Percentiles rank a stretch among this genome's conserved stretches.
phyloP scores from a whole-genome alignment of 2,888 invertebrate genomes.

The Apeira syringaria region DNA sequence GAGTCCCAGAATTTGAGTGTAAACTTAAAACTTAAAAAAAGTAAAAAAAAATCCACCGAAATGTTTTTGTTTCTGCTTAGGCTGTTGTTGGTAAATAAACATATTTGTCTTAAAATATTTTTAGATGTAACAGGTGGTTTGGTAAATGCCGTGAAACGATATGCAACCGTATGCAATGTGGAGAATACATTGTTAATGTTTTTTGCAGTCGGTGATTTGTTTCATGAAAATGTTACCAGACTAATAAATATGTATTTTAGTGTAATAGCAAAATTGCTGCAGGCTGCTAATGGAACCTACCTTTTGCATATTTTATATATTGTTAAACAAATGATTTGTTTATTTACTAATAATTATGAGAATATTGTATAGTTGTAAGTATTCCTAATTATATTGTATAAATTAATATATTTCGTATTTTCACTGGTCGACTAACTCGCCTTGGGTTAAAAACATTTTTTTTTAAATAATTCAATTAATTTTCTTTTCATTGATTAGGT shows the following conservation, averaged over 20 bases:
- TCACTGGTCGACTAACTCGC: constrained; percentile 21
- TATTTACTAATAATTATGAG: constrained; percentile 31
- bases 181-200: neutral
- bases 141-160: no score
- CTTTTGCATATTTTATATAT: neutral
- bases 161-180: no score
- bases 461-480: no score
- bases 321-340: constrained; percentile 24
- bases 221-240: neutral
- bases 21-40: constrained; percentile 21
- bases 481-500: constrained; percentile 19
- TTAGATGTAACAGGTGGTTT: no score
- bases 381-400: constrained; percentile 20
- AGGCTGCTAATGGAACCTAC: no score
- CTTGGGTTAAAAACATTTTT: constrained; percentile 27
- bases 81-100: constrained; percentile 32
- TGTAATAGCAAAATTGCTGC: no score
- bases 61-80: constrained; percentile 23
- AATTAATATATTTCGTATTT: constrained; percentile 29
- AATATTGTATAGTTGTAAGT: constrained; percentile 19
- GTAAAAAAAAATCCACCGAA: constrained; percentile 51
- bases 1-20: constrained; percentile 9
- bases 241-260: no score
- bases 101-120: constrained; percentile 25
- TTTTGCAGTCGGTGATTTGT: neutral